Evolutionary conservation across 2,797 vertebrate genomes (phyloP).

Genomic region (Cossypha caffra): DNA sequence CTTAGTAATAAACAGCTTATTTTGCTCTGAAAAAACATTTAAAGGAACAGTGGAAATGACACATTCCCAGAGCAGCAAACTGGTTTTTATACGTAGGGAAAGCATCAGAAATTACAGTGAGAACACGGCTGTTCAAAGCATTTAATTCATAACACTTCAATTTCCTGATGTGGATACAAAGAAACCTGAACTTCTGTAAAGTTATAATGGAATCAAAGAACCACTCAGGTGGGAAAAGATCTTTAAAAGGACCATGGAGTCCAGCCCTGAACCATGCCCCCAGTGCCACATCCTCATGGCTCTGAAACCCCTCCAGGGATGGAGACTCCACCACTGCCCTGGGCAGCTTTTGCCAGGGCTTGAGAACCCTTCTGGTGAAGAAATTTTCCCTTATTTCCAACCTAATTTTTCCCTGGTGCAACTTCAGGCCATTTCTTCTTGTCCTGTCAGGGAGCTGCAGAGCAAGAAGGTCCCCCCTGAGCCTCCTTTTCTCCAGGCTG

Average conservation of each 20-base stretch:
- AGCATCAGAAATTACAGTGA: neutral
- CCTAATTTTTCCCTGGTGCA: neutral
- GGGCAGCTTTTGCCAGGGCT: neutral
- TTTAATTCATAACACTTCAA: neutral
- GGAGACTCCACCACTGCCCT: neutral
- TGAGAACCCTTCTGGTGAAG: accelerated
- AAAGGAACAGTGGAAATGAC: neutral
- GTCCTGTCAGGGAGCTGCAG: neutral
- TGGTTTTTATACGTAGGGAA: accelerated
- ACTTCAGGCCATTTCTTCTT: accelerated
- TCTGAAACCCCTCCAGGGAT: neutral
- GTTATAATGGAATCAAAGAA: neutral
- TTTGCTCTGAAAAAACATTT: neutral
- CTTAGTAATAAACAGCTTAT: neutral
- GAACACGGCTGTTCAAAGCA: neutral
- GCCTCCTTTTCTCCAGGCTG: neutral
- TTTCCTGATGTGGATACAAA: neutral
- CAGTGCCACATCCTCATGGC: accelerated
- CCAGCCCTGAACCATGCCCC: neutral
- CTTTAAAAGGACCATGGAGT: accelerated
- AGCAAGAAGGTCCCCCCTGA: accelerated
- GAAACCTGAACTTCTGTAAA: neutral
- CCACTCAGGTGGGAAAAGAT: neutral
- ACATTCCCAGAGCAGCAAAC: neutral
- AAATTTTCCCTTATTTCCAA: neutral